Evolutionary conservation across 1,140 invertebrate genomes (phyloP).

Genomic region (Rhyacophila brunnea): DNA sequence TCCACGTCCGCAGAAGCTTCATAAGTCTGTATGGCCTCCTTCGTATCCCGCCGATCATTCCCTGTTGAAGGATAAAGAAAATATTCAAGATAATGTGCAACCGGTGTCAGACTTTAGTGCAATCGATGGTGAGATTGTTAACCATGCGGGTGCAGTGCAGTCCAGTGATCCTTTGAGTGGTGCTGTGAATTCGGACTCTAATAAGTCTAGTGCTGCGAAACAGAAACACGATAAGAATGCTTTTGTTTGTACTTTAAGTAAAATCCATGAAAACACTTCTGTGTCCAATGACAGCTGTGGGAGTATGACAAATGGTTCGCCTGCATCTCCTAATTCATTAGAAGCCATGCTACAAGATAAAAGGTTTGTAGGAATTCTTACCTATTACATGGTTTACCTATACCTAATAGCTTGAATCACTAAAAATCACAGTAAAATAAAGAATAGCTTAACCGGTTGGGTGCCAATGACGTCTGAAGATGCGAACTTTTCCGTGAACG

Average conservation of each 20-base stretch:
- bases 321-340: constrained; percentile 40
- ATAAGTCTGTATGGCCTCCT: constrained; percentile 72
- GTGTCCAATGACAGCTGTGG: constrained; percentile 47
- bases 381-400: not conserved
- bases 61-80: constrained; percentile 28
- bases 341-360: constrained; percentile 44
- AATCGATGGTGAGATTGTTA: constrained; percentile 17
- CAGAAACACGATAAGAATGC: constrained; percentile 53
- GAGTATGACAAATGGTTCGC: constrained; percentile 43
- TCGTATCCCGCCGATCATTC: constrained; percentile 41
- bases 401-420: no score
- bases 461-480: no score
- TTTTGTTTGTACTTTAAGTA: constrained; percentile 60
- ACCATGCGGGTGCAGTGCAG: constrained; percentile 27
- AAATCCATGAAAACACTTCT: constrained; percentile 63
- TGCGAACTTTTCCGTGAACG: no score
- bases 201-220: constrained; percentile 37
- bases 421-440: no score
- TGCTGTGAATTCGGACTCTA: constrained; percentile 26
- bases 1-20: constrained; percentile 71
- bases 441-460: no score
- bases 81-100: constrained; percentile 25
- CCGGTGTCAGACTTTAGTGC: constrained; percentile 1
- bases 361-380: constrained; percentile 21
- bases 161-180: constrained; percentile 23